Evolutionary conservation across 2,113 vertebrate genomes (phyloP).

Genomic region (Coregonus clupeaformis): DNA sequence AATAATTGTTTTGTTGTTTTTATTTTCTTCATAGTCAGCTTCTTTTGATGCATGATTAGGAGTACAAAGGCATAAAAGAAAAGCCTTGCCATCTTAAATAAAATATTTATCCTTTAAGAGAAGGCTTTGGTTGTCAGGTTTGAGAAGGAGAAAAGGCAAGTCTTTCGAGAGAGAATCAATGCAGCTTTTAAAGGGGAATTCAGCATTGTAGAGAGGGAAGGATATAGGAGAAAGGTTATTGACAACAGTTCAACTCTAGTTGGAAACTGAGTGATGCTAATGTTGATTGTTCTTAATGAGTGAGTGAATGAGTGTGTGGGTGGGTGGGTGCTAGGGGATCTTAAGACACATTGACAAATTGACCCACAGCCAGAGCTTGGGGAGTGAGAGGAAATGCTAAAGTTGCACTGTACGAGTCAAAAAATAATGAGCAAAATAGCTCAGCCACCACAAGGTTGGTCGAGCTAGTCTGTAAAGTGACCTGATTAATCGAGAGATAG

Average conservation of each 20-base stretch:
- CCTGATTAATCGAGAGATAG: no score
- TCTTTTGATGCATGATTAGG: neutral
- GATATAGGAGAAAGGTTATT: neutral
- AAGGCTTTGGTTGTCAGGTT: neutral
- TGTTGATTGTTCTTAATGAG: neutral
- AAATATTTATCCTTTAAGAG: neutral
- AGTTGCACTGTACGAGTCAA: neutral
- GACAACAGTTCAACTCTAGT: neutral
- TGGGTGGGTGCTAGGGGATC: neutral
- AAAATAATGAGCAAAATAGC: neutral
- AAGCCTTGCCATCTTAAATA: neutral
- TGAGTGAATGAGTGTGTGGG: no score
- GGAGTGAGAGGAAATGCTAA: neutral
- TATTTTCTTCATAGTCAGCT: neutral
- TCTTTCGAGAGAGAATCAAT: slow-evolving; percentile 4
- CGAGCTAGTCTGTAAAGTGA: no score
- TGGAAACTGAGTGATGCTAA: neutral
- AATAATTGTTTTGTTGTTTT: neutral
- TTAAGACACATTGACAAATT: neutral
- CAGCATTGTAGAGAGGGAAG: neutral
- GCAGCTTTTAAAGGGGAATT: neutral
- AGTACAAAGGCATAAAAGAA: neutral
- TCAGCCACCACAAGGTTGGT: neutral
- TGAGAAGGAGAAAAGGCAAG: neutral
- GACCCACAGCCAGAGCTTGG: neutral